Evolutionary conservation across 2,113 vertebrate genomes (phyloP), one percentile per base, ranked within the genome.

Genomic region (Corydoras sp.): DNA sequence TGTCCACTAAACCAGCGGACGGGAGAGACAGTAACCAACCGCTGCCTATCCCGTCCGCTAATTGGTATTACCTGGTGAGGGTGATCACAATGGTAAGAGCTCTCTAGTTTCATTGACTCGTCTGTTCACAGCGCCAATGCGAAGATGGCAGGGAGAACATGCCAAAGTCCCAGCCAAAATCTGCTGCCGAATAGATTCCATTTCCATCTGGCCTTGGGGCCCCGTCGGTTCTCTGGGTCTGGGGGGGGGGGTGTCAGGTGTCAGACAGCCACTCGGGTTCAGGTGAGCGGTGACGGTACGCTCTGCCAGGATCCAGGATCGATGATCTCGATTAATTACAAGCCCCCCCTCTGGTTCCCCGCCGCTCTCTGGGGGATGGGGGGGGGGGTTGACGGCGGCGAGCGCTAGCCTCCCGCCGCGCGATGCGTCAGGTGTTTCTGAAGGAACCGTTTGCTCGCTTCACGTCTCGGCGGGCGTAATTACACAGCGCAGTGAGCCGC

Each of bases 171-270:
- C 35, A 43, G 7, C 35, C 4, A 1, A 43, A 4, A 43, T 43
- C 35, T 43, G 35, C 35, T 8, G 7, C 7, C 35, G 1, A 43
- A 43, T 43, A 43, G 35, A 1, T 8, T 43, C 35, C 35, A 5
- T 8, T 43, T 43, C 35, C 2, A 43, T 2, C 7, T 43, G 80
- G 78, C 80, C 85, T 81, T 12, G 30, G 72, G 84, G 77, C 81
- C 72, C 32, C 60, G 77, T 69, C 76, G 80, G 85, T 87, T 89
- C 18, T 24, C 18, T 1, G 65, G 30, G 72, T 73, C 83, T 80
- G 80, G 83, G 85, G 85, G 80, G 18, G 18, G 1, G 18, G 88
- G 88, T 87, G 88, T 78, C 74, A 35, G 31, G n/a, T 18, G 64
- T 75, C 58, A 56, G 31, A 56, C 13, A 0, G 2, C 12, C 49